These are phyloP conservation scores for Drosophila ambigua DNA, from an alignment of 1,140 invertebrate species.

Conservation along the genomic window DNA sequence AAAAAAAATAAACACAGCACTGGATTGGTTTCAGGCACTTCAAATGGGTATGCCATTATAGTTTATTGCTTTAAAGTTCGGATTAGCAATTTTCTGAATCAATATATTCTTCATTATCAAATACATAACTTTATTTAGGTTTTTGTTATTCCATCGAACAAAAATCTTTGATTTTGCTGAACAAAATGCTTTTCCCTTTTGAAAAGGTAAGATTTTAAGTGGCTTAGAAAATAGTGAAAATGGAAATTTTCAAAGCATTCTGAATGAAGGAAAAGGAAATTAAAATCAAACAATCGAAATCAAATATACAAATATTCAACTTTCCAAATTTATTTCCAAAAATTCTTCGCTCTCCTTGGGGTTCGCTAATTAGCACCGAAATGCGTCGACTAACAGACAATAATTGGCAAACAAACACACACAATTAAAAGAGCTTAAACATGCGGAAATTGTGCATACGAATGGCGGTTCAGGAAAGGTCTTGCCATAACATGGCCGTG, in stretches of 20 bases:
- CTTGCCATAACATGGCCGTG: constrained; percentile 14
- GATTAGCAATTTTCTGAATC: no score
- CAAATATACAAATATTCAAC: background rate
- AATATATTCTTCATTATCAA: no score
- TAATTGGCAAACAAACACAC: constrained; percentile 78
- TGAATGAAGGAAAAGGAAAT: background rate
- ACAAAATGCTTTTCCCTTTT: no score
- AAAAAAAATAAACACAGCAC: no score
- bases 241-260: no score
- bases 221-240: no score
- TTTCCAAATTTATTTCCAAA: background rate
- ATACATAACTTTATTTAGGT: no score
- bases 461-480: constrained; percentile 51
- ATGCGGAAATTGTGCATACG: constrained; percentile 71
- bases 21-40: background rate
- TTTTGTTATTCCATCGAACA: no score
- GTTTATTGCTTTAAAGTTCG: no score
- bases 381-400: constrained; percentile 73
- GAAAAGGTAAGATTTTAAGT: no score
- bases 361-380: constrained; percentile 72
- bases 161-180: no score
- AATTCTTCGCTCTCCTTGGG: background rate
- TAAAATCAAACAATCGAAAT: background rate
- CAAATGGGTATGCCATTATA: no score
- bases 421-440: constrained; percentile 81